Conservation (phyloP, 2,113 vertebrate genomes). For the Hystrix cristata region DNA sequence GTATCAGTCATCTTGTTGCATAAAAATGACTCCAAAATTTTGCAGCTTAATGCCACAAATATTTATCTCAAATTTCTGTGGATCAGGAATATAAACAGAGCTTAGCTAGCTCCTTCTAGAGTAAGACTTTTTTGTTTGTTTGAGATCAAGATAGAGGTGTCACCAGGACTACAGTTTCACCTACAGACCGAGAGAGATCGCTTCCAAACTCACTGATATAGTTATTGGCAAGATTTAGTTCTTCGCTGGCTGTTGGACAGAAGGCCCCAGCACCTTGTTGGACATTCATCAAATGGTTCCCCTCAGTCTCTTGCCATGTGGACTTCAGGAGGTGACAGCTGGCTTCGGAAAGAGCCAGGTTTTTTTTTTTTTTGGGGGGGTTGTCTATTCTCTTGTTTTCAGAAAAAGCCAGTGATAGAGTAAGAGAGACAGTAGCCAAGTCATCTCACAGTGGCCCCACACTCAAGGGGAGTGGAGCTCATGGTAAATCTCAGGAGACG, state of each 20-base stretch:
- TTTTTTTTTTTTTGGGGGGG: no score
- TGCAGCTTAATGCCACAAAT: not conserved
- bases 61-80: not conserved
- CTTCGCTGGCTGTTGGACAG: not conserved
- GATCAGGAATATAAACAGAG: not conserved
- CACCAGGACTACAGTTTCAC: no score
- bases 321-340: not conserved
- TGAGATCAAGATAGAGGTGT: not conserved
- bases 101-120: not conserved
- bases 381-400: no score
- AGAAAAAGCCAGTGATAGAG: no score
- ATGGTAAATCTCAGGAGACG: not conserved
- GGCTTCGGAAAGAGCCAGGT: not conserved
- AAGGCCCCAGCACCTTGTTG: not conserved
- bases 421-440: no score
- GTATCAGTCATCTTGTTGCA: not conserved
- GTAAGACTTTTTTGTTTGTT: not conserved
- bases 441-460: no score
- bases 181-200: no score
- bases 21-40: not conserved
- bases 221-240: not conserved
- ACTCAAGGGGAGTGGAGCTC: not conserved
- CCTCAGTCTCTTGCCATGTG: not conserved
- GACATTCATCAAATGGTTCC: not conserved
- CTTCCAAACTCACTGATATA: not conserved